Base-by-base conservation (phyloP, 2,888 invertebrate genomes). In the Gasteruption jaculator region DNA sequence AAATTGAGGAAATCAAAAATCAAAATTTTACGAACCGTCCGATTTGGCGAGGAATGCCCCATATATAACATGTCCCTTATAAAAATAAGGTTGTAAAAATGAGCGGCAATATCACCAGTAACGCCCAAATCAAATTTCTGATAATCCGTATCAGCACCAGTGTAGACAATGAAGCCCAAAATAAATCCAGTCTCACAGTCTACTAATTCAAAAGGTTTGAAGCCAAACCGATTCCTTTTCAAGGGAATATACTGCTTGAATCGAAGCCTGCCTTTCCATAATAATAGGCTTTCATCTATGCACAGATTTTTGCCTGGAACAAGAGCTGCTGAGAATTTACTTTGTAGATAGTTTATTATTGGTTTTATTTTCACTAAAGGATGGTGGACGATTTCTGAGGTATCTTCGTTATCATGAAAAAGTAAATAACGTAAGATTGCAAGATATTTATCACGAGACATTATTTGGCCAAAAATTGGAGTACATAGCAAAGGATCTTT, bases 121-220 rank as follows among this genome's bases (percentile, higher is more conserved):
- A n/a, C n/a, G n/a, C n/a, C n/a, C n/a, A n/a, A n/a, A n/a, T n/a
- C n/a, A n/a, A n/a, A n/a, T n/a, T n/a, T n/a, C n/a, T n/a, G n/a
- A n/a, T n/a, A 1, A 38, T 44, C n/a, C n/a, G n/a, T n/a, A n/a
- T n/a, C n/a, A n/a, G n/a, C n/a, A n/a, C n/a, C n/a, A n/a, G n/a
- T n/a, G 16, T 47, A 43, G n/a, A 46, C 8, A 24, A 43, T 42
- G 10, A 38, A 46, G 24, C 35, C 27, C 18, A 43, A 21, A 21
- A 46, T 34, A 14, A 43, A 46, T 34, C 41, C 41, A 2, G 38
- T 46, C 32, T 37, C 25, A 8, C 38, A 41, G 24, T 47, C 41
- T 5, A 41, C 43, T 21, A 45, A 12, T 15, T 30, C 22, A 32
- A 39, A 45, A 24, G 40, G 19, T 19, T 47, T 44, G 20, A 45